Evolutionary conservation across 2,113 vertebrate species (phyloP), one percentile per base, ranked within the genome.

Genomic region (Syngnathus floridae): DNA sequence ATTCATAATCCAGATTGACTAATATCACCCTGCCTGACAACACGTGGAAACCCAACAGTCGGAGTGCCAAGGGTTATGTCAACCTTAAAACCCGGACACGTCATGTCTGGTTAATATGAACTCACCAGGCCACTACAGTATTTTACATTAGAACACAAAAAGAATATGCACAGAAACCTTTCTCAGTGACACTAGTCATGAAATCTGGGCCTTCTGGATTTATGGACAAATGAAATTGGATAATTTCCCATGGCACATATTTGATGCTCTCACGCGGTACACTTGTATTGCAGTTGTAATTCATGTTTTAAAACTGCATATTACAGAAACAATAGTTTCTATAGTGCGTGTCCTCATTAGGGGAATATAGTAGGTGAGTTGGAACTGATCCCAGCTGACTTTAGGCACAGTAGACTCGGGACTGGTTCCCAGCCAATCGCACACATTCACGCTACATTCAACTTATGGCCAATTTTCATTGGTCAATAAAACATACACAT

Each of bases 81-180:
- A 82, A 66, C 73, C 74, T 70, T 70, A 68, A 74, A 84, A 80
- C 67, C 71, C 70, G 74, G 69, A 52, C 75, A 75, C 48, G 71
- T 66, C 19, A 69, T 55, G 73, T 76, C 67, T 43, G 62, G 5
- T 60, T 41, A 17, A 36, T 36, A 41, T 17, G 19, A 19, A 60
- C 19, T 41, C 19, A 11, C n/a, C n/a, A 6, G 17, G n/a, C 19
- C 58, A 22, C n/a, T 22, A n/a, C 40, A 41, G 40, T 41, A n/a
- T 19, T 49, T n/a, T 7, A 49, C 19, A 8, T 21, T 1, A n/a
- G 48, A 49, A 45, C 43, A 13, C 13, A 45, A 16, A 45, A 45
- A 45, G 43, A 14, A 45, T 2, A 45, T 45, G 12, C 13, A 13
- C 43, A 14, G 43, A 45, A 45, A 13, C 43, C 14, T 45, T 12